Conservation (phyloP, 2,797 vertebrate genomes). For the Protonibea diacanthus region DNA sequence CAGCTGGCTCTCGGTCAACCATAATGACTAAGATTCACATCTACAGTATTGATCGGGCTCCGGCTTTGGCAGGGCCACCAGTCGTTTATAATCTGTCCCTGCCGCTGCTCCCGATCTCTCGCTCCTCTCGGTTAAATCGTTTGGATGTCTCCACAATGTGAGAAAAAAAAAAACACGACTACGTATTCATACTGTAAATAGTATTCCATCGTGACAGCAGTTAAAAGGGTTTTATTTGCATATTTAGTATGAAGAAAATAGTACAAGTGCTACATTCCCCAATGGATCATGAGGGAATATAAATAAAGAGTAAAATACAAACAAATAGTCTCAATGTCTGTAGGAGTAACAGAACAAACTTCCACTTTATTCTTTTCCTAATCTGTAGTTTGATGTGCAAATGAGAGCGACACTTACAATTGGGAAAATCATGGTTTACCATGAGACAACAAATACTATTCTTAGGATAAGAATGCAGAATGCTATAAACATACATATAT, state of each 20-base stretch:
- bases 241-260: constrained; percentile 32
- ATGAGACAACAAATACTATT: not conserved
- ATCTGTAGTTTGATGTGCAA: constrained; percentile 46
- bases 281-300: not conserved
- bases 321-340: not conserved
- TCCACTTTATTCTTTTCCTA: constrained; percentile 23
- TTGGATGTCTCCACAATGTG: constrained; percentile 28
- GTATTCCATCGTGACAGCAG: constrained; percentile 10
- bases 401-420: constrained; percentile 2
- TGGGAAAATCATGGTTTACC: not conserved
- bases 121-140: constrained; percentile 37
- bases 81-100: constrained; percentile 67
- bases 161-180: constrained; percentile 18
- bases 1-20: constrained; percentile 59
- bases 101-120: constrained; percentile 36
- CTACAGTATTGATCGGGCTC: constrained; percentile 70
- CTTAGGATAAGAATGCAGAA: not conserved
- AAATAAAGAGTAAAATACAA: not conserved
- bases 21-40: constrained; percentile 76
- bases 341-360: constrained; percentile 30
- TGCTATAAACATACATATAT: too few species aligned
- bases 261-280: not conserved
- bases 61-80: constrained; percentile 59
- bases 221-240: constrained; percentile 34
- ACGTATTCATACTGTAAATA: constrained; percentile 20